Evolutionary conservation across 2,113 vertebrate genomes (phyloP), one percentile per base, ranked within the genome.

Genomic region (Lucifuga dentata): DNA sequence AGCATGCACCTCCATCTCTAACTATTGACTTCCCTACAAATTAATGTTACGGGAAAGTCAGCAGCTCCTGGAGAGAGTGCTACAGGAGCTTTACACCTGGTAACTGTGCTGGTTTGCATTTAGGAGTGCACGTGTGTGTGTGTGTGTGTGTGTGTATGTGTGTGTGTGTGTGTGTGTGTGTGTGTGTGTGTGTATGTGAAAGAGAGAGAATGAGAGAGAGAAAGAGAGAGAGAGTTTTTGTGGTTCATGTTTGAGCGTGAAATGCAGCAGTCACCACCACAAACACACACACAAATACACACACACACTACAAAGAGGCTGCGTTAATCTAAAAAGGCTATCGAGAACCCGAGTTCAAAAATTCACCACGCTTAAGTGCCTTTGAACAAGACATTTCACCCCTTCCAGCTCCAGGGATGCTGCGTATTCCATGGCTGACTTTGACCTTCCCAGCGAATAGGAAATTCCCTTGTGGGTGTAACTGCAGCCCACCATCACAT

Each of bases 31-130:
- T 61, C 71, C 55, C 52, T 20, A 19, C 44, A 1, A 61, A 70
- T 23, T 55, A 44, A 60, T 63, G 44, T 73, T 71, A n/a, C 16
- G 29, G 61, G 41, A 52, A 48, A 70, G 51, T 68, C 68, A 68
- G 74, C 75, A 32, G 15, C 58, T 39, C 46, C 20, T 72, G 26
- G 65, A 67, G 72, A 36, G 33, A n/a, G n/a, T 48, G 43, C 60
- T 71, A 59, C 38, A 65, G 40, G 50, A 69, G 38, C 52, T 45
- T 70, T 29, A 55, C 65, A 71, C 60, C 38, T 43, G 57, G 17
- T 60, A 64, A 20, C 41, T 33, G 10, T 20, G 20, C 29, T 61
- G 61, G 12, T n/a, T n/a, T n/a, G n/a, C n/a, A n/a, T n/a, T n/a
- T n/a, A n/a, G n/a, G n/a, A n/a, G n/a, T n/a, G n/a, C n/a, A n/a